Evolutionary conservation across 2,888 invertebrate species (phyloP).

Genomic region (Pardosa pseudoannulata): DNA sequence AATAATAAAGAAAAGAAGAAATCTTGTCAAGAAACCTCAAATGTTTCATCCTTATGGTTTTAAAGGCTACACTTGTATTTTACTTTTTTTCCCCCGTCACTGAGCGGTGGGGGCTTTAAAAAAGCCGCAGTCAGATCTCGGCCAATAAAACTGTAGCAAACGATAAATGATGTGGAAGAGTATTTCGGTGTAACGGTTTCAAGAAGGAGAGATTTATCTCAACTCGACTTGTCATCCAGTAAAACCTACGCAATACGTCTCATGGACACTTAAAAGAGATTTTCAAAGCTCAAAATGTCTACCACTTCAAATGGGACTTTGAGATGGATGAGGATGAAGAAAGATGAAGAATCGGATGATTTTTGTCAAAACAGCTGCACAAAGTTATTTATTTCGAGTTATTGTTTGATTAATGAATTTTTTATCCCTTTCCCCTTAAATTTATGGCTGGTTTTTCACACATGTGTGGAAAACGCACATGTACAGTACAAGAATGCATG

Average conservation of each 20-base stretch:
- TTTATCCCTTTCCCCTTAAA: too few species aligned
- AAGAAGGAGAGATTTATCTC: slow-evolving; percentile 71
- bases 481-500: too few species aligned
- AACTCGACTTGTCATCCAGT: slow-evolving; percentile 67
- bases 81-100: slow-evolving; percentile 35
- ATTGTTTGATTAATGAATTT: background rate
- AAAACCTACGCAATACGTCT: slow-evolving; percentile 69
- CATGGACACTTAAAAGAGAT: slow-evolving; percentile 65
- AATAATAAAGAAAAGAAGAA: slow-evolving; percentile 38
- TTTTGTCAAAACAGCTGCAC: slow-evolving; percentile 9
- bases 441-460: too few species aligned
- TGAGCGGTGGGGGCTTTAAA: slow-evolving; percentile 63
- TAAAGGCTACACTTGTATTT: slow-evolving; percentile 66
- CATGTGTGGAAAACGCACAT: too few species aligned
- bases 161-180: slow-evolving; percentile 72
- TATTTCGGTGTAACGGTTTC: slow-evolving; percentile 62
- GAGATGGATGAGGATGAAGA: slow-evolving; percentile 42
- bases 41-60: slow-evolving; percentile 69
- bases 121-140: slow-evolving; percentile 63
- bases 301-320: slow-evolving; percentile 41
- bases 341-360: slow-evolving; percentile 17
- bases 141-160: slow-evolving; percentile 71
- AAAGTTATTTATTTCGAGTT: slow-evolving; percentile 7
- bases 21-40: slow-evolving; percentile 68
- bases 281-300: slow-evolving; percentile 69